Evolutionary conservation across 2,888 invertebrate genomes (phyloP).

Genomic region (Automeris io): DNA sequence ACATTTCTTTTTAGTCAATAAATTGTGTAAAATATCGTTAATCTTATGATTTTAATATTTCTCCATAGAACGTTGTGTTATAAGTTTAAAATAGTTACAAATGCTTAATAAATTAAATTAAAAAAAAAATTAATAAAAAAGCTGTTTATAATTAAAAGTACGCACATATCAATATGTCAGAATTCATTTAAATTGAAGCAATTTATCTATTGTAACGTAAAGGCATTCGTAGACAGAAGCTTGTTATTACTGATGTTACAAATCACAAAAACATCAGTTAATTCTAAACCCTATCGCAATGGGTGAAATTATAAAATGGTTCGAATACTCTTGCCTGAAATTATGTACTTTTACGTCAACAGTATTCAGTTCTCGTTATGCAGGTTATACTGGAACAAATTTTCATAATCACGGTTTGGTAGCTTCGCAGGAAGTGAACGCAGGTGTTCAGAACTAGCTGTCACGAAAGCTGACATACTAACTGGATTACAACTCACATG

Average conservation of each 20-base stretch:
- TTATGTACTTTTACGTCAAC: constrained; percentile 2
- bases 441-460: constrained; percentile 29
- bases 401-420: constrained; percentile 27
- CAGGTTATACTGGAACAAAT: constrained; percentile 25
- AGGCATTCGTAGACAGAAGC: too few species aligned
- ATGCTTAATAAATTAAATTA: too few species aligned
- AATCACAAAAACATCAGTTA: neutral
- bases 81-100: too few species aligned
- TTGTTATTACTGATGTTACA: neutral
- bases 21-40: too few species aligned
- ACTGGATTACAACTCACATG: constrained; percentile 4
- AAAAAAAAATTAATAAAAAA: too few species aligned
- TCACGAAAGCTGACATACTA: constrained; percentile 22
- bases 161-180: too few species aligned
- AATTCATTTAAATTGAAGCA: too few species aligned
- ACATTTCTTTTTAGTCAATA: too few species aligned
- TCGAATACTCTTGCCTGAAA: neutral
- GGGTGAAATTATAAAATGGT: neutral
- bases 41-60: too few species aligned
- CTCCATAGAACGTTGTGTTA: too few species aligned
- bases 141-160: too few species aligned
- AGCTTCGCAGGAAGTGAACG: constrained; percentile 22
- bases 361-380: constrained; percentile 9
- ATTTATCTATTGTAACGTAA: too few species aligned
- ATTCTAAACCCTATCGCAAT: neutral